Percentiles rank a stretch among this genome's conserved stretches.
phyloP scores from a whole-genome alignment of 2,797 vertebrate species.

The Pseudopleuronectes americanus region DNA sequence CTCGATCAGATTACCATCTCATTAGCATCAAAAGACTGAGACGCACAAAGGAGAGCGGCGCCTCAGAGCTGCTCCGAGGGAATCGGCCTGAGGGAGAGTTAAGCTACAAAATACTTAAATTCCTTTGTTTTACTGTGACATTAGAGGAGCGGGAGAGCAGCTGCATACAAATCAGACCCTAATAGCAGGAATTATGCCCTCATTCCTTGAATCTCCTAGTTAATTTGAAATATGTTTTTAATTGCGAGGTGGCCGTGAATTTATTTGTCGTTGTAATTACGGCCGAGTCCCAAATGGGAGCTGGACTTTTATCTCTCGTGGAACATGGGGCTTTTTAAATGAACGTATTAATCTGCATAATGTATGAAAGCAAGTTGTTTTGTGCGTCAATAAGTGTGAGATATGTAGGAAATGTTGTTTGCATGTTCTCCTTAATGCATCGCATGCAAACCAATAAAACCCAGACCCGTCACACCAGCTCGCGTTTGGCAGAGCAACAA shows the following conservation, averaged over 20 bases:
- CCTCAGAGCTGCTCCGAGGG: conserved; percentile 51
- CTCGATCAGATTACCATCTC: conserved; percentile 75
- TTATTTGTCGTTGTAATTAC: too few relatives aligned
- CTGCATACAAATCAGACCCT: conserved; percentile 57
- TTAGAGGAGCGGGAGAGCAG: conserved; percentile 33
- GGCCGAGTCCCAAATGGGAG: conserved; percentile 1
- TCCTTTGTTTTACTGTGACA: conserved; percentile 64
- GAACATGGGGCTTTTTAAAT: conserved; percentile 36
- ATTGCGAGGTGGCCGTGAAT: background rate
- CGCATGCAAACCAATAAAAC: conserved; percentile 6
- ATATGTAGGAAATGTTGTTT: conserved; percentile 31
- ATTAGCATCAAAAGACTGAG: conserved; percentile 71
- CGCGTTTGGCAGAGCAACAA: conserved; percentile 19
- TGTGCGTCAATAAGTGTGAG: conserved; percentile 15
- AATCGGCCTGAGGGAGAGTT: conserved; percentile 57
- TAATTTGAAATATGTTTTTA: conserved; percentile 45
- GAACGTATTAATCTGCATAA: conserved; percentile 36
- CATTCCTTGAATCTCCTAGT: conserved; percentile 27
- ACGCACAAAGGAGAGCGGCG: conserved; percentile 52
- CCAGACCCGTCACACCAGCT: conserved; percentile 9
- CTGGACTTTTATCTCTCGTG: conserved; percentile 14
- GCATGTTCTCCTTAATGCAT: conserved; percentile 31
- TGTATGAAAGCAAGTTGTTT: conserved; percentile 32
- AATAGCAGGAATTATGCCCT: conserved; percentile 48
- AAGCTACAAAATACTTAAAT: conserved; percentile 64